Percentiles rank a stretch among this genome's conserved stretches.
phyloP scores from a whole-genome alignment of 2,888 invertebrate species.

The Idaea dimidiata region DNA sequence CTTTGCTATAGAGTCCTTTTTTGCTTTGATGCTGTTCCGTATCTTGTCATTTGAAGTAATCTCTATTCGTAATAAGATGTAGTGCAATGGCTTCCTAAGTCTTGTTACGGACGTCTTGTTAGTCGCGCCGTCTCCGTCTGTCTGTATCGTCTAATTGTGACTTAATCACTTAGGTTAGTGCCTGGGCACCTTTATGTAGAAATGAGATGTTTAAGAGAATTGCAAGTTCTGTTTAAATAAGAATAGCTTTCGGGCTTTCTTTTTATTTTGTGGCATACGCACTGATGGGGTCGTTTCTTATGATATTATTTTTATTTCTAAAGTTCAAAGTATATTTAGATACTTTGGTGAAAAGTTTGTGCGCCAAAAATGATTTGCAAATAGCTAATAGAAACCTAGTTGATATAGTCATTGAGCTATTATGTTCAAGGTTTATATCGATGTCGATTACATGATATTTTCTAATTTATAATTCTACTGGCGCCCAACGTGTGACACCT shows the following conservation, averaged over 20 bases:
- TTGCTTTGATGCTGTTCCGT: not conserved
- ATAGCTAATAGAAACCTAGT: no score
- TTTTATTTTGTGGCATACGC: not conserved
- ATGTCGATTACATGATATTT: no score
- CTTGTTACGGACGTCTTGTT: slow-evolving; percentile 1
- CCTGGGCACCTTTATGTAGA: not conserved
- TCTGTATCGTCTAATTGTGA: not conserved
- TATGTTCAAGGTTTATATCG: no score
- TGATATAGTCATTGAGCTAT: no score
- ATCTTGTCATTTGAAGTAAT: not conserved
- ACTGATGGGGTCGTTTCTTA: not conserved
- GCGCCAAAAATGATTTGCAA: no score
- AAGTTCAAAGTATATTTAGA: no score
- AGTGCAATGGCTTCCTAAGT: slow-evolving; percentile 1
- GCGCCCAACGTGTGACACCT: not conserved
- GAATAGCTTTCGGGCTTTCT: not conserved
- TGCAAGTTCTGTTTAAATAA: not conserved
- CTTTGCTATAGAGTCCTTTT: not conserved
- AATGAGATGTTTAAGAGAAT: not conserved
- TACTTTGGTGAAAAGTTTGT: no score
- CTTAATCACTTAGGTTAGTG: not conserved
- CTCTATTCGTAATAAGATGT: not conserved
- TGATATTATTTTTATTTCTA: no score
- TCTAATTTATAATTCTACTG: not conserved
- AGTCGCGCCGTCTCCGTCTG: not conserved